phyloP scores from a whole-genome alignment of 1,140 invertebrate genomes.

The Calephelis nemesis region DNA sequence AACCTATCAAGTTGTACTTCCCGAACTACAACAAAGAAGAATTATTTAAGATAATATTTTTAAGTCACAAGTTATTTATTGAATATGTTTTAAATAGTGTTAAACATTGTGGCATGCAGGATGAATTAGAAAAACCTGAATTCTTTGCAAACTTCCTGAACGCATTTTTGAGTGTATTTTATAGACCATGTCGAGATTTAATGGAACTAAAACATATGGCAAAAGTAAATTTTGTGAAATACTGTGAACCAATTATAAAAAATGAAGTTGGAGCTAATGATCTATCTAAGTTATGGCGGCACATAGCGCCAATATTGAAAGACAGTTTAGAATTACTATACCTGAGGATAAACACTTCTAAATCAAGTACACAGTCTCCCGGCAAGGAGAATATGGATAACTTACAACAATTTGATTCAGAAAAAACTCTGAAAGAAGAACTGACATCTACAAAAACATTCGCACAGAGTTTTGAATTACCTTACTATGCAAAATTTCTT shows the following conservation, averaged over 20 bases:
- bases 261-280: conserved; percentile 80
- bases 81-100: conserved; percentile 47
- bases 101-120: conserved; percentile 41
- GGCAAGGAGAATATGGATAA: conserved; percentile 52
- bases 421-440: conserved; percentile 67
- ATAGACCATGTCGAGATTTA: conserved; percentile 88
- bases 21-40: conserved; percentile 91
- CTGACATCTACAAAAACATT: conserved; percentile 78
- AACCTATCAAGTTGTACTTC: conserved; percentile 88
- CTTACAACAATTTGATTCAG: conserved; percentile 45
- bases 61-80: conserved; percentile 58
- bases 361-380: conserved; percentile 43
- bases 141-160: conserved; percentile 90
- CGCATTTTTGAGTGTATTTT: conserved; percentile 90
- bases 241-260: conserved; percentile 85
- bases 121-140: conserved; percentile 73
- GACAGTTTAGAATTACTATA: conserved; percentile 88
- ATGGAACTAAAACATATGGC: conserved; percentile 88
- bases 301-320: conserved; percentile 87
- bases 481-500: conserved; percentile 93
- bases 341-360: conserved; percentile 80
- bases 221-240: conserved; percentile 85
- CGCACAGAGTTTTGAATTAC: conserved; percentile 88
- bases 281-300: conserved; percentile 85
- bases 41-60: conserved; percentile 85